A percentile compares a stretch with the other conserved stretches of the same genome.
These are phyloP conservation scores for Enhydra lutris DNA, from an alignment of 2,113 vertebrate genomes.

Conservation along the genomic window DNA sequence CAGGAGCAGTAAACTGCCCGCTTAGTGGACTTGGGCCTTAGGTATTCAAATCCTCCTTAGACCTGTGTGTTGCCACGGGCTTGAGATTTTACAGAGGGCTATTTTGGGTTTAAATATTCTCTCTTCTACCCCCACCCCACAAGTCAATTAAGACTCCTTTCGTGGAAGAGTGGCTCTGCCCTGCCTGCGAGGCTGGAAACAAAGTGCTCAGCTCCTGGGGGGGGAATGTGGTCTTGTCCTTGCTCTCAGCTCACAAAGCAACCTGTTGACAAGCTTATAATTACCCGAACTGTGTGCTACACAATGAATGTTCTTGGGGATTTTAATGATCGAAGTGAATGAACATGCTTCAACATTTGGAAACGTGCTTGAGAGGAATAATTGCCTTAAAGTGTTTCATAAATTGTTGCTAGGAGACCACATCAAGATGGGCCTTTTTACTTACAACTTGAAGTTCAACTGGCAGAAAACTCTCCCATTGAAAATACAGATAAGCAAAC, in stretches of 20 bases:
- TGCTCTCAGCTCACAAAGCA: constrained; percentile 46
- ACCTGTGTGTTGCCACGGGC: neutral
- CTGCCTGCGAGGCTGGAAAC: constrained; percentile 28
- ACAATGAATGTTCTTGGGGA: constrained; percentile 57
- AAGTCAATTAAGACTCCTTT: constrained; percentile 42
- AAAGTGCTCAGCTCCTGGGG: neutral
- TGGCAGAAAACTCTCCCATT: constrained; percentile 70
- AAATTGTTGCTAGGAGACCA: constrained; percentile 76
- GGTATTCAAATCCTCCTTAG: neutral
- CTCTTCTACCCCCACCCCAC: neutral
- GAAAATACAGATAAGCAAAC: constrained; percentile 66
- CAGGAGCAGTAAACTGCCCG: neutral
- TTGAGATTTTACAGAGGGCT: constrained; percentile 5
- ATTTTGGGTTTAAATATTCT: constrained; percentile 23
- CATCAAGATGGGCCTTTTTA: constrained; percentile 67
- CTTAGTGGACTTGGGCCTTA: neutral
- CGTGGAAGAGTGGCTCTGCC: neutral
- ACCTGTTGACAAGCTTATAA: constrained; percentile 72
- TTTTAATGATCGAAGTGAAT: constrained; percentile 73
- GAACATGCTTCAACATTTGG: constrained; percentile 71
- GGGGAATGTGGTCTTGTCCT: neutral
- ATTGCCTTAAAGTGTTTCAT: constrained; percentile 75
- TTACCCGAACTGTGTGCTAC: constrained; percentile 59
- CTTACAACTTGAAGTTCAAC: constrained; percentile 68
- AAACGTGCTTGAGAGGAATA: constrained; percentile 72